Base-by-base conservation (phyloP, 92 coral and sea anemone species). In the Meandrina meandrites region DNA sequence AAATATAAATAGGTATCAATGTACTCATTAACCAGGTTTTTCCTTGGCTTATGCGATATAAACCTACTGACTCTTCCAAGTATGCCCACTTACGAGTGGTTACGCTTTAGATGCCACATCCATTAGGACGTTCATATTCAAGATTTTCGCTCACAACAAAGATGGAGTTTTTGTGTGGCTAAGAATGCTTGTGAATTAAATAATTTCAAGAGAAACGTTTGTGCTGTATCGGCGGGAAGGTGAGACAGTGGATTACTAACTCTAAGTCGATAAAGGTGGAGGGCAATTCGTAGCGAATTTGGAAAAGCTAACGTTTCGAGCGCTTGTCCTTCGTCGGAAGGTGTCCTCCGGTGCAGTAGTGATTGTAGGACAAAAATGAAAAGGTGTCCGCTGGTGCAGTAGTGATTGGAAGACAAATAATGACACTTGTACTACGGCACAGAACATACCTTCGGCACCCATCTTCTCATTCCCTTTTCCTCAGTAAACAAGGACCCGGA, bases 371-470 rank as follows among this genome's bases (percentile, higher is more conserved):
- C 9, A 40, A 40, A 40, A 40, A 2, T 40, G 45, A 40, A n/a
- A n/a, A n/a, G n/a, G n/a, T n/a, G n/a, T n/a, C n/a, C n/a, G n/a
- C n/a, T 40, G 45, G 6, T 40, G 45, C 45, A 2, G 45, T 40
- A 40, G 45, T 6, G 45, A 40, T 40, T 40, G 6, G 2, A 40
- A 40, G 14, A 48, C 9, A 7, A 48, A 48, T 48, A 1, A 72
- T 21, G 27, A 0, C n/a, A 36, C 28, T 72, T 35, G 10, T 35
- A 34, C 70, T 64, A 27, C 15, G 27, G n/a, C 77, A 19, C 0
- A 62, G 21, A 56, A 35, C 76, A 24, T 70, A 94, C 98, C 98
- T 94, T 94, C 27, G 91, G 85, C 24, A 91, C 93, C 79, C 82
- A 86, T 71, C 57, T 78, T 30, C 98, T 91, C 91, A 86, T 84